A percentile compares a stretch with the other conserved stretches of the same genome.
phyloP scores from a whole-genome alignment of 2,888 invertebrate species.

The Zaprionus bogoriensis region DNA sequence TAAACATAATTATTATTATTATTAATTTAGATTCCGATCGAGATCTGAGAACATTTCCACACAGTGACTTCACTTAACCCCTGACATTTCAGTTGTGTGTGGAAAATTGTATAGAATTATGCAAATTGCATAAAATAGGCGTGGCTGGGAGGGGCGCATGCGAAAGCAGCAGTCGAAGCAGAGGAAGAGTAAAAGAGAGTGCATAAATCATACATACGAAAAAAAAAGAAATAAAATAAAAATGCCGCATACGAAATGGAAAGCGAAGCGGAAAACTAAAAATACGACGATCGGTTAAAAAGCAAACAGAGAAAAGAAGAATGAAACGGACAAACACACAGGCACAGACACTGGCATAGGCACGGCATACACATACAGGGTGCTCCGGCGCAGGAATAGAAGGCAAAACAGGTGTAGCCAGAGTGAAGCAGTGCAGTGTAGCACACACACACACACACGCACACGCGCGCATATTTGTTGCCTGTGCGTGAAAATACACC shows the following conservation, averaged over 20 bases:
- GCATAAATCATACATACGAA: constrained; percentile 41
- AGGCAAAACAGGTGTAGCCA: constrained; percentile 56
- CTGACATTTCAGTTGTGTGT: constrained; percentile 16
- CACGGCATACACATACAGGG: constrained; percentile 52
- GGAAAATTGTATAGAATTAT: constrained; percentile 37
- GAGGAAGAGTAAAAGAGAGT: too few relatives aligned
- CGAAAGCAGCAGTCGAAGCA: constrained; percentile 8
- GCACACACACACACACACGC: background rate
- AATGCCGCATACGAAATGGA: constrained; percentile 39
- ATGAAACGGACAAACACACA: background rate
- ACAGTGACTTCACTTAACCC: constrained; percentile 38
- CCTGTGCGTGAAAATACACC: constrained; percentile 19
- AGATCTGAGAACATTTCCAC: background rate
- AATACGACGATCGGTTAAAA: constrained; percentile 55
- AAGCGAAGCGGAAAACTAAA: constrained; percentile 57
- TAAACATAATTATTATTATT: too few relatives aligned
- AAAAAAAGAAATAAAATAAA: constrained; percentile 13
- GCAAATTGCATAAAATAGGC: constrained; percentile 42
- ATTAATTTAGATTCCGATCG: background rate
- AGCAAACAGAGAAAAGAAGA: constrained; percentile 13
- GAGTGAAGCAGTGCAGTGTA: constrained; percentile 27
- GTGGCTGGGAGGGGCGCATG: constrained; percentile 7
- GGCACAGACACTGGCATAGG: too few relatives aligned
- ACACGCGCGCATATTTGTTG: background rate
- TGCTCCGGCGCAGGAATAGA: constrained; percentile 35